Evolutionary conservation across 2,888 invertebrate species (phyloP).

Genomic region (Deilephila porcellus): DNA sequence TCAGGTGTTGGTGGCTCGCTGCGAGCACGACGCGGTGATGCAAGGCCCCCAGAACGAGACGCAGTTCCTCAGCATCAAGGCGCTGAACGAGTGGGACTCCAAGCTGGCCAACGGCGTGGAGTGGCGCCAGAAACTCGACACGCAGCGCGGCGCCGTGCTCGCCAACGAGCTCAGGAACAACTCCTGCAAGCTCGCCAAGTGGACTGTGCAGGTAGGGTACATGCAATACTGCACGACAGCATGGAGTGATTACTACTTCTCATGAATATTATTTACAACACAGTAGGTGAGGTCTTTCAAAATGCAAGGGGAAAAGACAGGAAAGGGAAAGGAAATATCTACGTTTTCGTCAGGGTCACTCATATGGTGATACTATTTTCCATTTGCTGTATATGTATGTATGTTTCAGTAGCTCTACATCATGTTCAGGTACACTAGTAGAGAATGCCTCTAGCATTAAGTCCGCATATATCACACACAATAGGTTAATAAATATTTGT

Average conservation of each 20-base stretch:
- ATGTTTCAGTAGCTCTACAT: too few relatives aligned
- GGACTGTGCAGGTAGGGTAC: conserved; percentile 95
- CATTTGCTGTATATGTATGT: too few relatives aligned
- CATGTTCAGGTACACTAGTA: too few relatives aligned
- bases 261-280: too few relatives aligned
- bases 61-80: conserved; percentile 97
- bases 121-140: conserved; percentile 99
- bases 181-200: conserved; percentile 99
- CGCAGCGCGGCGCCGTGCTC: conserved; percentile 98
- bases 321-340: too few relatives aligned
- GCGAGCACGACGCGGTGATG: conserved; percentile 98
- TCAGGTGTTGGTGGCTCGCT: conserved; percentile 93
- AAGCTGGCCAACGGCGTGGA: conserved; percentile 98
- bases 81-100: conserved; percentile 99
- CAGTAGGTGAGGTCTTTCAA: too few relatives aligned
- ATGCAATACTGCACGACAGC: background rate
- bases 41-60: conserved; percentile 94
- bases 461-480: too few relatives aligned
- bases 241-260: too few relatives aligned
- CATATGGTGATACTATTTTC: too few relatives aligned
- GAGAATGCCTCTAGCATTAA: too few relatives aligned
- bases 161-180: conserved; percentile 99
- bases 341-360: too few relatives aligned
- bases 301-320: too few relatives aligned
- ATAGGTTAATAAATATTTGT: background rate